Evolutionary conservation across 2,888 invertebrate species (phyloP), one percentile per base, ranked within the genome.

Genomic region (Hedya salicella): DNA sequence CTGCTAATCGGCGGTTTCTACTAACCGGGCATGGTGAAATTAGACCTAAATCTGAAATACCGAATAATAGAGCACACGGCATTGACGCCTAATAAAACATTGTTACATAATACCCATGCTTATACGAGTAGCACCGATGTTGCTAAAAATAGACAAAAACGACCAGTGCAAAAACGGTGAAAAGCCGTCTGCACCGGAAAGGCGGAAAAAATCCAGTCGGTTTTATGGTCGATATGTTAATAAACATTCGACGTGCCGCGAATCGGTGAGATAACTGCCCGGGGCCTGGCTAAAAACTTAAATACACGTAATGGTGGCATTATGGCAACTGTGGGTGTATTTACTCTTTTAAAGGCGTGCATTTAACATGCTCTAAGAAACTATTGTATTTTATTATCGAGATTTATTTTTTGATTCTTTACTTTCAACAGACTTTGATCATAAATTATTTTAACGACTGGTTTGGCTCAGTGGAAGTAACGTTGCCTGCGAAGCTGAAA

Each of bases 221-320:
- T 81, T 87, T 86, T 86, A 88, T 86, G 81, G 83, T 78, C 85
- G 83, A 88, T 90, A 89, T 88, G 88, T 88, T 89, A 90, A 89
- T 89, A 88, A 87, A 89, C 83, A 87, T 78, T 80, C 80, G 82
- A 86, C 89, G 86, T 86, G 88, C 79, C 79, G 75, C 81, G 88
- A 87, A 88, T 88, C n/a, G 76, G 78, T 78, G 82, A 81, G 80
- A 81, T 80, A 79, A 78, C 80, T 74, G 76, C 70, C 67, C 61
- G 67, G 68, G 65, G 70, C 64, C 68, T 61, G 39, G 69, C 70
- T 50, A 61, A 16, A n/a, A 64, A 62, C 53, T 53, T 53, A 62
- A 62, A 62, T 62, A 54, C 53, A 14, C 13, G 32, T 71, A 72
- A 69, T 73, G 71, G 68, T n/a, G 68, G 46, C 4, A 49, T 44